phyloP scores from a whole-genome alignment of 35 echinoderm and acorn worm genomes.

The Strongylocentrotus purpuratus region DNA sequence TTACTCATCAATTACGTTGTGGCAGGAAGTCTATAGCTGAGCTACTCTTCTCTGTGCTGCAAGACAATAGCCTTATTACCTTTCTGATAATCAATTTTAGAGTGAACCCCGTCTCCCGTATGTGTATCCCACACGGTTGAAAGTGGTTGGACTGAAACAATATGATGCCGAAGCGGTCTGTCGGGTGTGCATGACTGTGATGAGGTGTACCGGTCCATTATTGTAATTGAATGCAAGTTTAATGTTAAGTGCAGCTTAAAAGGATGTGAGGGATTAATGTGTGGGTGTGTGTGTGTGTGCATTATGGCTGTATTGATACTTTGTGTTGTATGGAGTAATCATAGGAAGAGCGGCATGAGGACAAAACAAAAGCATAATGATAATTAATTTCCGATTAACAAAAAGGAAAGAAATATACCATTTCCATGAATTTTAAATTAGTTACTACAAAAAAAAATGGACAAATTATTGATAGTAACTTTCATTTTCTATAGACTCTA shows the following conservation, averaged over 20 bases:
- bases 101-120: not conserved
- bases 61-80: constrained; percentile 17
- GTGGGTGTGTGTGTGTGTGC: not conserved
- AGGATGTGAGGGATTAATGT: not conserved
- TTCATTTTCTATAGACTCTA: not conserved
- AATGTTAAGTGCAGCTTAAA: constrained; percentile 4
- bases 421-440: not conserved
- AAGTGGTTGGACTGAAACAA: not conserved
- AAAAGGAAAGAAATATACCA: not conserved
- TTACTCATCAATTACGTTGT: not conserved
- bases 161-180: not conserved
- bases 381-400: not conserved
- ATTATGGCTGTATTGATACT: not conserved
- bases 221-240: constrained; percentile 5
- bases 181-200: not conserved
- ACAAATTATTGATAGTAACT: too few species aligned
- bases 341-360: not conserved
- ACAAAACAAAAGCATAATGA: not conserved
- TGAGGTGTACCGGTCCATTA: not conserved
- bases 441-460: not conserved
- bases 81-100: not conserved
- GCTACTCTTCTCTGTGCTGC: not conserved
- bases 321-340: not conserved
- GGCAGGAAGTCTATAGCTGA: not conserved
- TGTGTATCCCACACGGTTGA: not conserved